Base-by-base conservation (phyloP, 2,888 invertebrate genomes). In the Dasysyrphus tricinctus region DNA sequence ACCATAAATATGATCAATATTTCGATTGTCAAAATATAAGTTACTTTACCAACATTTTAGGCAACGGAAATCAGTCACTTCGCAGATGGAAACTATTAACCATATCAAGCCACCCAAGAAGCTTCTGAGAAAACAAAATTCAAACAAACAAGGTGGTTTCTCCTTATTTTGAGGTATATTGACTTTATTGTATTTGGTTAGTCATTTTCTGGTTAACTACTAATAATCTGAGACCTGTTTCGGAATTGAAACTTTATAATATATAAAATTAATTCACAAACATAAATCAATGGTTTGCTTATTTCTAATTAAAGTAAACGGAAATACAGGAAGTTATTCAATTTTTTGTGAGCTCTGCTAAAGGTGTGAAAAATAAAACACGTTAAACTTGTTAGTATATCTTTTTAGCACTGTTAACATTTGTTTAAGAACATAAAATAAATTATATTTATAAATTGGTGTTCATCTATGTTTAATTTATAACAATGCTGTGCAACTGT, bases 301-400 rank as follows among this genome's bases (percentile, higher is more conserved):
- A 47, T 63, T 63, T 44, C 44, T 63, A 9, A 32, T 44, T 63
- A 16, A 44, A 32, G 44, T 19, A 32, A 63, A 32, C 63, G 63
- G 63, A 63, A 63, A 63, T 44, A 29, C 63, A 44, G 32, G 32
- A 32, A 44, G 32, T 16, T 32, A 16, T 32, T 63, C 5, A 44
- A 32, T 63, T 47, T 44, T 32, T 44, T 32, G 7, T 29, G 42
- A 42, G 11, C 6, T 37, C 3, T 19, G 2, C 2, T 59, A 7
- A 24, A 12, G 16, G 16, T 59, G 59, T 39, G 5, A 16, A 57
- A 6, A 57, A 16, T 5, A 11, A 5, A 34, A 34, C 57, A 16
- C 11, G 34, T 56, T 16, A 34, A 11, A 34, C 16, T 16, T 34
- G 34, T 57, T 57, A 16, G 16, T 34, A 34, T n/a, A 34, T 34